These are phyloP conservation scores for Chorisops tibialis DNA, from an alignment of 2,888 invertebrate genomes.

Conservation along the genomic window DNA sequence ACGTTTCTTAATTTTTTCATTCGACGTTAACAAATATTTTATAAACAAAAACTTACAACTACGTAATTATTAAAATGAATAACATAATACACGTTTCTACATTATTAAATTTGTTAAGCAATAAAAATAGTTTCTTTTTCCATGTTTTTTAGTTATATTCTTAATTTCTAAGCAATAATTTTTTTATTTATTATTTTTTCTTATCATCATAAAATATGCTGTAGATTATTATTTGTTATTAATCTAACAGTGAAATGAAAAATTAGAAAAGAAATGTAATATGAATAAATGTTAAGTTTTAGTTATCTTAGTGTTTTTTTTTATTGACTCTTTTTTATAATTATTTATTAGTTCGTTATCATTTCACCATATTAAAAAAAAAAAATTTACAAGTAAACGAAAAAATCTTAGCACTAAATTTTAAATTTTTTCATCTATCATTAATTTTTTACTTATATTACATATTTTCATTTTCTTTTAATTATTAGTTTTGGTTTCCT, in stretches of 20 bases:
- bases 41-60: slow-evolving; percentile 7
- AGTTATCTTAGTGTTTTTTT: too few relatives aligned
- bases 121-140: slow-evolving; percentile 9
- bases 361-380: not conserved
- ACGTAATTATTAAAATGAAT: not conserved
- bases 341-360: not conserved
- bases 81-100: slow-evolving; percentile 14
- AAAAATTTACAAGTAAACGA: not conserved
- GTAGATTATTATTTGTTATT: too few relatives aligned
- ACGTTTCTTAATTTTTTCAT: not conserved
- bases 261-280: too few relatives aligned
- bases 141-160: not conserved
- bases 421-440: not conserved
- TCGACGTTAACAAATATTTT: slow-evolving; percentile 11
- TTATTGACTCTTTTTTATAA: not conserved
- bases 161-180: slow-evolving; percentile 10
- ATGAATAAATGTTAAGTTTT: too few relatives aligned
- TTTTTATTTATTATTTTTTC: not conserved
- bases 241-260: too few relatives aligned
- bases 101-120: slow-evolving; percentile 5
- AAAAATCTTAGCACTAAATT: not conserved
- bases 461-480: too few relatives aligned
- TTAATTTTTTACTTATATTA: too few relatives aligned
- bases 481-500: too few relatives aligned
- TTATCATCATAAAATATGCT: not conserved